Base-by-base conservation (phyloP, 2,797 vertebrate species). In the Lacerta viridis region DNA sequence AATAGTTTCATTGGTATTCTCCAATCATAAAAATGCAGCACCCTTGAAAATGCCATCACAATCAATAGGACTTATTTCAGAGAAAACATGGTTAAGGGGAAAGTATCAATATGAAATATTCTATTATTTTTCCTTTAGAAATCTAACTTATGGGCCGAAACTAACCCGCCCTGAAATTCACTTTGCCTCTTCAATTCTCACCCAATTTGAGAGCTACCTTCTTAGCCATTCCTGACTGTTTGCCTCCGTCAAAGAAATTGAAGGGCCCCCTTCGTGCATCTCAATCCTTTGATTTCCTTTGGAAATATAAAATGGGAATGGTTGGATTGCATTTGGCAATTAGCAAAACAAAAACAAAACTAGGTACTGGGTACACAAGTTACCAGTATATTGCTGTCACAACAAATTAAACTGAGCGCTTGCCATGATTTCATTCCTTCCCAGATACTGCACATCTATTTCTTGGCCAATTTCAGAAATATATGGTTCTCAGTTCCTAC, bases 211-310 rank as follows among this genome's bases (percentile, higher is more conserved):
- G n/a, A 36, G 18, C n/a, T 33, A 77, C 43, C 83, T 71, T 4
- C 5, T 66, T 55, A 8, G 20, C 8, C 41, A 61, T 1, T 1
- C 68, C 18, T 61, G 9, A 27, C 2, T 25, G 27, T 20, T 72
- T 27, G 27, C 7, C 17, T 85, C 29, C 15, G 29, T 43, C 20
- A 11, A 0, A 0, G 50, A 4, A 2, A 0, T 0, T 29, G 43
- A 6, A 39, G 46, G 90, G 72, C 1, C 0, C 1, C 9, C 1
- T 29, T 85, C 50, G 15, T 41, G 29, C 23, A 25, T 87, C 2
- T 18, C 69, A 77, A 85, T 25, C 5, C 6, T 2, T 89, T 82
- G 23, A 18, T 59, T 86, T 90, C 84, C 80, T 72, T 59, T 86
- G 74, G 64, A 85, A 85, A 85, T 27, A 33, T 84, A 55, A 87